A percentile compares a stretch with the other conserved stretches of the same genome.
phyloP scores from a whole-genome alignment of 2,113 vertebrate genomes.

The Diglossa brunneiventris region DNA sequence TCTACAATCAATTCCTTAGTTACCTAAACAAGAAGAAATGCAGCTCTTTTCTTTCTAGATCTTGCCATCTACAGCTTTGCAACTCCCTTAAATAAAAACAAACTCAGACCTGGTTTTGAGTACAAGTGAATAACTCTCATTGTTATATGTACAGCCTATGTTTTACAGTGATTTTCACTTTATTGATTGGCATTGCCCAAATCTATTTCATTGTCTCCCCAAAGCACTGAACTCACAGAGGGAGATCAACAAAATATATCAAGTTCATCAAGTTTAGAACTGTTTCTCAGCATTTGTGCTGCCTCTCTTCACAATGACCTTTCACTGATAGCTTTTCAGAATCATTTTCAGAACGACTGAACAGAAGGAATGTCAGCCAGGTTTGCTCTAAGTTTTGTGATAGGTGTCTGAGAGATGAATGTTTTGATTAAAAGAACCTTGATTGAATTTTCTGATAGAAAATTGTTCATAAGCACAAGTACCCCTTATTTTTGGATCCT shows the following conservation, averaged over 20 bases:
- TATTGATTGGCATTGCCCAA: slow-evolving; percentile 57
- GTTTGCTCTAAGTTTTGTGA: slow-evolving; percentile 39
- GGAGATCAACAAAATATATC: slow-evolving; percentile 53
- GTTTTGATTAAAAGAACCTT: slow-evolving; percentile 66
- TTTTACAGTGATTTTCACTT: slow-evolving; percentile 58
- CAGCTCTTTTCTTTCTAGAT: not conserved
- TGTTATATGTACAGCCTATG: slow-evolving; percentile 13
- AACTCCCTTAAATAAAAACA: not conserved
- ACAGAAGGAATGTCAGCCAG: not conserved
- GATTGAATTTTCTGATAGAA: slow-evolving; percentile 69
- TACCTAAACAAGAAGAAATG: not conserved
- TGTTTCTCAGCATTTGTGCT: slow-evolving; percentile 19
- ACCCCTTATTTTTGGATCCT: slow-evolving; percentile 18
- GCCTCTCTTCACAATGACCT: slow-evolving; percentile 8
- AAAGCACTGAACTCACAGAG: slow-evolving; percentile 51
- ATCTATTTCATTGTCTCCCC: slow-evolving; percentile 46
- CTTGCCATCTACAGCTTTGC: not conserved
- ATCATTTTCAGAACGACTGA: slow-evolving; percentile 34
- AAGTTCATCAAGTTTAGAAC: slow-evolving; percentile 69
- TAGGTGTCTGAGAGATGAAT: slow-evolving; percentile 69
- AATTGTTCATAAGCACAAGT: slow-evolving; percentile 55
- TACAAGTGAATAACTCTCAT: not conserved
- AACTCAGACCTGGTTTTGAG: not conserved
- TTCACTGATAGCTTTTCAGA: slow-evolving; percentile 15
- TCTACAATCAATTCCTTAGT: not conserved